These are phyloP conservation scores for Pangasius macronema DNA, from an alignment of 2,797 vertebrate species.

Conservation along the genomic window DNA sequence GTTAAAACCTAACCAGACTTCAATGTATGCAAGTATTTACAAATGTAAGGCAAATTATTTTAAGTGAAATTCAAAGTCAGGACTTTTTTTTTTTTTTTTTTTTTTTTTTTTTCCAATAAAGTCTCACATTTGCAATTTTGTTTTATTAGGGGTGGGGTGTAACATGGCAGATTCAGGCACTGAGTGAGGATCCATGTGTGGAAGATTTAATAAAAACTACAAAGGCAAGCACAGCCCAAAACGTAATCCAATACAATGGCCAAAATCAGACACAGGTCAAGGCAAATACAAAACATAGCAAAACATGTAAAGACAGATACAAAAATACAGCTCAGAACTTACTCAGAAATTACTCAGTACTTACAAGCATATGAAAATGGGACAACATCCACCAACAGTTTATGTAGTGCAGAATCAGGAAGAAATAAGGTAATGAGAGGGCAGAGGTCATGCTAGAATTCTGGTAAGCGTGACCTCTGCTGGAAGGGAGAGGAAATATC, in stretches of 20 bases:
- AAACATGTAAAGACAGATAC: neutral
- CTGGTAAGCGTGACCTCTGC: neutral
- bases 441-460: neutral
- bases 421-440: neutral
- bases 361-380: neutral
- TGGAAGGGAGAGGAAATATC: conserved; percentile 6
- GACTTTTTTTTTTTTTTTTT: neutral
- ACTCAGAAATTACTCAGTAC: neutral
- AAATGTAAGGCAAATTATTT: neutral
- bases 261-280: neutral
- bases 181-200: neutral
- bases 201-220: neutral
- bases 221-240: neutral
- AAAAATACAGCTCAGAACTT: neutral
- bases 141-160: neutral
- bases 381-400: neutral
- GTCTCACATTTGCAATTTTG: neutral
- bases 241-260: neutral
- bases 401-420: neutral
- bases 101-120: neutral
- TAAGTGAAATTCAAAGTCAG: neutral
- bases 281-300: neutral
- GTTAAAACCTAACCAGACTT: neutral
- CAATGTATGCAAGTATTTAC: neutral
- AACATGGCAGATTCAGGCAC: neutral